phyloP scores from a whole-genome alignment of 2,113 vertebrate species.

The Terrapene triunguis region DNA sequence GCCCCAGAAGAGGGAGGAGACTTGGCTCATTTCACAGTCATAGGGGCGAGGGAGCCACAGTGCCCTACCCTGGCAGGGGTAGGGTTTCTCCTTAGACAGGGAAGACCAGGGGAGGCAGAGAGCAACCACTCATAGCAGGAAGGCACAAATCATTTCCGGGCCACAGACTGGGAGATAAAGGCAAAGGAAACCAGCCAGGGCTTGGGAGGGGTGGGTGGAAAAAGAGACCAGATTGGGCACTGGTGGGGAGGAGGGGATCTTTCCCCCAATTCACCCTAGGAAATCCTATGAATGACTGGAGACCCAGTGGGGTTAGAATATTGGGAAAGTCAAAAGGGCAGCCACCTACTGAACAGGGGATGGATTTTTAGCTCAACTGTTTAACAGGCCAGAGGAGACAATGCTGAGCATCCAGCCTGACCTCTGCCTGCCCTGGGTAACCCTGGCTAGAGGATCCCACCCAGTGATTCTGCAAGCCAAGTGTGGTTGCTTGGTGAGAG shows the following conservation, averaged over 20 bases:
- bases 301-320: background rate
- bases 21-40: background rate
- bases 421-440: background rate
- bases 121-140: background rate
- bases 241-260: background rate
- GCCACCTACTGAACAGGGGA: background rate
- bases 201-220: background rate
- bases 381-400: background rate
- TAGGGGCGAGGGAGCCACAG: background rate
- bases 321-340: background rate
- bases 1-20: background rate
- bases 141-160: background rate
- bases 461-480: background rate
- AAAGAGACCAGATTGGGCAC: background rate
- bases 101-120: background rate
- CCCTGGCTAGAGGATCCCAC: background rate
- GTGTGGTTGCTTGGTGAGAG: background rate
- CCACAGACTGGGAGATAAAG: background rate
- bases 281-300: background rate
- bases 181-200: background rate
- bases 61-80: background rate
- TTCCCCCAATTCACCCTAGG: background rate
- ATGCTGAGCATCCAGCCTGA: background rate
- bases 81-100: background rate
- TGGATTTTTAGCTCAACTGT: background rate